phyloP scores from a whole-genome alignment of 1,140 invertebrate genomes.

The Polypedilum vanderplanki region DNA sequence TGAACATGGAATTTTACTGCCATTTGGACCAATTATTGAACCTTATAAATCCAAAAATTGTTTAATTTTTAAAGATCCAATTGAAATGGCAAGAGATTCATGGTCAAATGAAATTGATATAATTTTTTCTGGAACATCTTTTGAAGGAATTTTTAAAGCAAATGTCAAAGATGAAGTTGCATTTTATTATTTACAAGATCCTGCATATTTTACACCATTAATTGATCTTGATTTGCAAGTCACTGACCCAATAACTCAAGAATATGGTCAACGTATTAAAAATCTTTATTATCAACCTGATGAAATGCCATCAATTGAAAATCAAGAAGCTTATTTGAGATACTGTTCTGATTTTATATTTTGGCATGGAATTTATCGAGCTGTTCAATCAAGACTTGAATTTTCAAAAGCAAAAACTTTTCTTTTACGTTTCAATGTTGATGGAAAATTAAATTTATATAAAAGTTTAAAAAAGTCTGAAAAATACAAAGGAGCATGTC shows the following conservation, averaged over 20 bases:
- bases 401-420: conserved; percentile 42
- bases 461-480: conserved; percentile 29
- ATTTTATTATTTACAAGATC: conserved; percentile 31
- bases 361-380: conserved; percentile 43
- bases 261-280: conserved; percentile 34
- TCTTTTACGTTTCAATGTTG: conserved; percentile 45
- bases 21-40: conserved; percentile 41
- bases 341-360: conserved; percentile 40
- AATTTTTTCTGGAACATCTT: conserved; percentile 44
- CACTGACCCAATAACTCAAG: conserved; percentile 28
- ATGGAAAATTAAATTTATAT: conserved; percentile 35
- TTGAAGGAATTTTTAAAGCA: conserved; percentile 38
- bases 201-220: conserved; percentile 37
- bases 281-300: conserved; percentile 29
- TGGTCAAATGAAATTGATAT: conserved; percentile 44
- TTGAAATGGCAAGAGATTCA: conserved; percentile 35
- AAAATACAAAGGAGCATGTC: conserved; percentile 47
- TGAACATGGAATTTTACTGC: conserved; percentile 39
- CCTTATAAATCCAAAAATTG: conserved; percentile 38
- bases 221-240: conserved; percentile 30
- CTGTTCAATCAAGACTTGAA: conserved; percentile 36
- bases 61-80: conserved; percentile 33
- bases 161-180: neutral
- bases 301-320: neutral
- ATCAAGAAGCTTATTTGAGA: conserved; percentile 34